Evolutionary conservation across 92 coral and sea anemone genomes (phyloP).

Genomic region (Palythoa caribaeorum): DNA sequence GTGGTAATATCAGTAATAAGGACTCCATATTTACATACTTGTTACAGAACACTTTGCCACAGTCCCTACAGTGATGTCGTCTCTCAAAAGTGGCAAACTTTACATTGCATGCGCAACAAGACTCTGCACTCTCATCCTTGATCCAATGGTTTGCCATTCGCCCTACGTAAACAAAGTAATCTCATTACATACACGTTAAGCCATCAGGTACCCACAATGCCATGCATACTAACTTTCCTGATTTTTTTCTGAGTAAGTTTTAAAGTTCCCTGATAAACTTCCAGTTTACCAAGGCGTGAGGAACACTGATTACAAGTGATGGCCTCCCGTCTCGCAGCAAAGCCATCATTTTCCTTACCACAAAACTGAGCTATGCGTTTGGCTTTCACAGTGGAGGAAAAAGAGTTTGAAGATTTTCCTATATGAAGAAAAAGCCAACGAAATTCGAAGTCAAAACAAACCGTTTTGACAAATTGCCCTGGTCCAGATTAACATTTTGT

Average conservation of each 20-base stretch:
- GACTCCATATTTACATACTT: slow-evolving; percentile 61
- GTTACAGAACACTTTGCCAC: slow-evolving; percentile 94
- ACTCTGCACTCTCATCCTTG: slow-evolving; percentile 89
- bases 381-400: too few relatives aligned
- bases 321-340: too few relatives aligned
- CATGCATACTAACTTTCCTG: not conserved
- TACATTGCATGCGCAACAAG: slow-evolving; percentile 80
- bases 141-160: slow-evolving; percentile 99
- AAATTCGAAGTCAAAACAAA: too few relatives aligned
- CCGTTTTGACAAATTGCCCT: too few relatives aligned
- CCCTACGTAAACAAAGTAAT: slow-evolving; percentile 52
- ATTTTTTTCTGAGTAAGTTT: not conserved
- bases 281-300: too few relatives aligned
- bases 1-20: not conserved
- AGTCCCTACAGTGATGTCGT: slow-evolving; percentile 96
- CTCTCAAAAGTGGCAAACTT: slow-evolving; percentile 82
- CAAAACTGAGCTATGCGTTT: too few relatives aligned
- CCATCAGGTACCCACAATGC: too few relatives aligned
- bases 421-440: too few relatives aligned
- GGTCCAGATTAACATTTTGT: too few relatives aligned
- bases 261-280: not conserved
- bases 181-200: not conserved
- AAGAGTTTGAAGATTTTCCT: too few relatives aligned
- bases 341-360: too few relatives aligned
- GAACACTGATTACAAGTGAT: too few relatives aligned